Percentiles rank a stretch among this genome's conserved stretches.
Conservation (phyloP, 1,140 invertebrate genomes). For the Zaprionus ghesquierei region DNA sequence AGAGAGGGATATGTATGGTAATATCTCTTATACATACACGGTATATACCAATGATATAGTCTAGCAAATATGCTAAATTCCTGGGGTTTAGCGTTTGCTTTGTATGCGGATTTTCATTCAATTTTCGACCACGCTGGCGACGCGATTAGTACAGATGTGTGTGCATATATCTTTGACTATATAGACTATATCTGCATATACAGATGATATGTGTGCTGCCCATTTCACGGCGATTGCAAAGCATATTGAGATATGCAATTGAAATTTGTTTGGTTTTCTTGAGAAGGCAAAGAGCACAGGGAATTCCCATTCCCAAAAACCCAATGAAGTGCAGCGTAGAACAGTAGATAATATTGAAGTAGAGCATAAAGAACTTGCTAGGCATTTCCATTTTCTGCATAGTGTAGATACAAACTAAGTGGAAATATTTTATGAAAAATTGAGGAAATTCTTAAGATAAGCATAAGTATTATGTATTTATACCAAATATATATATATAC, state of each 20-base stretch:
- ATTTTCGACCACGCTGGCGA: conserved; percentile 55
- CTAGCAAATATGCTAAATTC: conserved; percentile 74
- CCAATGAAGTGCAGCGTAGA: not conserved
- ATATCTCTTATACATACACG: conserved; percentile 23
- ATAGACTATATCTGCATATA: not conserved
- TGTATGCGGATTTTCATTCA: conserved; percentile 67
- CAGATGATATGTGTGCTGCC: not conserved
- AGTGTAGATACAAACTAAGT: not conserved
- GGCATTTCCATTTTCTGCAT: not conserved
- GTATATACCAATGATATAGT: conserved; percentile 23
- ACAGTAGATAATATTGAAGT: not conserved
- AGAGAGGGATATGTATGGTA: conserved; percentile 7
- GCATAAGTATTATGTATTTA: not conserved
- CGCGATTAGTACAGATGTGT: not conserved
- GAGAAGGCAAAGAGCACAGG: not conserved
- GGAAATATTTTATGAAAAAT: not conserved
- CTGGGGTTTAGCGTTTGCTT: conserved; percentile 48
- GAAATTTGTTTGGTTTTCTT: not conserved
- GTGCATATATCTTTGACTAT: not conserved
- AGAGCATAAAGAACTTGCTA: no score
- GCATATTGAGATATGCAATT: conserved; percentile 23
- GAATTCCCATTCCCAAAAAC: not conserved
- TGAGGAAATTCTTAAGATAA: not conserved
- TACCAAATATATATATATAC: not conserved
- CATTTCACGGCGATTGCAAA: conserved; percentile 40